These are phyloP conservation scores for Porites australiensis DNA, from an alignment of 64 coral and sea anemone genomes.

Conservation along the genomic window DNA sequence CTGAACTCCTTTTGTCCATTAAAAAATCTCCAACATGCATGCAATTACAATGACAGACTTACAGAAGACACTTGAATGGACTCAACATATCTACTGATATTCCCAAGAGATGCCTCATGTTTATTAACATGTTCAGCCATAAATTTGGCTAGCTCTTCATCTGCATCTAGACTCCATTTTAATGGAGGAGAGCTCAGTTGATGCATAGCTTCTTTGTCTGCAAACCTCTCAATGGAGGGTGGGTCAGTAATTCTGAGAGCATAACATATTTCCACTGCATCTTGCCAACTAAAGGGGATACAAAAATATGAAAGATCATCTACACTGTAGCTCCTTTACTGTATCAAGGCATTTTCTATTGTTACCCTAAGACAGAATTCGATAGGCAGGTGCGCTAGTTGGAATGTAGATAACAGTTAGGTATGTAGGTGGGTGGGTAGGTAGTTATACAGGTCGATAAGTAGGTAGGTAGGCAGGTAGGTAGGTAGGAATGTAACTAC, in stretches of 20 bases:
- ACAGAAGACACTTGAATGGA: constrained; percentile 91
- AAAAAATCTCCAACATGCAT: no score
- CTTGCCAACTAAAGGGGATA: constrained; percentile 70
- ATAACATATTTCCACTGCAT: constrained; percentile 91
- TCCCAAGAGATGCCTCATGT: constrained; percentile 88
- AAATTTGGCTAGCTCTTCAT: constrained; percentile 97
- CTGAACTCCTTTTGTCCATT: no score
- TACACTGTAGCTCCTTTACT: not conserved
- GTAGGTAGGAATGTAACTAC: no score
- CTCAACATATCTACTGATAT: constrained; percentile 96
- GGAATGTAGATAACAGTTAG: no score
- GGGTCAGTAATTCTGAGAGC: constrained; percentile 78
- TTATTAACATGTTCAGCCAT: constrained; percentile 87
- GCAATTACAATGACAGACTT: constrained; percentile 21
- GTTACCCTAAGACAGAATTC: not conserved
- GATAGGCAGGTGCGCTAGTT: no score
- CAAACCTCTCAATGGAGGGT: constrained; percentile 76
- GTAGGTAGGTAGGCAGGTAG: no score
- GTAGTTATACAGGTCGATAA: no score
- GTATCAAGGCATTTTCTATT: not conserved
- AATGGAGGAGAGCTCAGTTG: constrained; percentile 84
- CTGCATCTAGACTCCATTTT: constrained; percentile 96
- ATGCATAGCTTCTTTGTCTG: constrained; percentile 93
- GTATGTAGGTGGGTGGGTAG: no score
- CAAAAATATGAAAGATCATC: not conserved